phyloP scores from a whole-genome alignment of 2,797 vertebrate genomes.

The Spatula clypeata region DNA sequence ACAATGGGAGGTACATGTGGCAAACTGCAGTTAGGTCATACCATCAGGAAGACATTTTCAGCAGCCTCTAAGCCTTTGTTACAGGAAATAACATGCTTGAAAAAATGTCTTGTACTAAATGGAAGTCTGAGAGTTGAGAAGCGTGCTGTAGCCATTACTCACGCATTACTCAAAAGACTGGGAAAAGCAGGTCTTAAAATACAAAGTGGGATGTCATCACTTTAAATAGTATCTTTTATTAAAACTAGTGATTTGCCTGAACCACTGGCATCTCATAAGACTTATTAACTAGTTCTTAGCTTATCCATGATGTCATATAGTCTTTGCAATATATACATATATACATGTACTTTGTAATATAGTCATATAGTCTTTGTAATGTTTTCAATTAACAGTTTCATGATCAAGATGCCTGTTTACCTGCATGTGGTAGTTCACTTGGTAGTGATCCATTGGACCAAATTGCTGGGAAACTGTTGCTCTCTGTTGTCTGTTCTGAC shows the following conservation, averaged over 20 bases:
- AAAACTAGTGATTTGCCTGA: not conserved
- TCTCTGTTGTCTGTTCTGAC: accelerated
- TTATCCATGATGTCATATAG: not conserved
- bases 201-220: not conserved
- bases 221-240: not conserved
- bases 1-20: not conserved
- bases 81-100: not conserved
- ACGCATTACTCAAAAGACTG: not conserved
- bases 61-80: not conserved
- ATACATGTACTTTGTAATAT: no score
- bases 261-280: not conserved
- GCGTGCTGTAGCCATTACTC: not conserved
- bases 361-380: not conserved
- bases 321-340: not conserved
- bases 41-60: not conserved
- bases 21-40: not conserved
- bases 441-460: not conserved
- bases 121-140: not conserved
- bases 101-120: not conserved
- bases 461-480: not conserved
- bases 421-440: not conserved
- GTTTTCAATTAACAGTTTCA: not conserved
- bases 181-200: not conserved
- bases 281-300: not conserved
- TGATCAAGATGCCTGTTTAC: not conserved